Evolutionary conservation across 2,888 invertebrate genomes (phyloP), one percentile per base, ranked within the genome.

Genomic region (Brachypalpus laphriformis): DNA sequence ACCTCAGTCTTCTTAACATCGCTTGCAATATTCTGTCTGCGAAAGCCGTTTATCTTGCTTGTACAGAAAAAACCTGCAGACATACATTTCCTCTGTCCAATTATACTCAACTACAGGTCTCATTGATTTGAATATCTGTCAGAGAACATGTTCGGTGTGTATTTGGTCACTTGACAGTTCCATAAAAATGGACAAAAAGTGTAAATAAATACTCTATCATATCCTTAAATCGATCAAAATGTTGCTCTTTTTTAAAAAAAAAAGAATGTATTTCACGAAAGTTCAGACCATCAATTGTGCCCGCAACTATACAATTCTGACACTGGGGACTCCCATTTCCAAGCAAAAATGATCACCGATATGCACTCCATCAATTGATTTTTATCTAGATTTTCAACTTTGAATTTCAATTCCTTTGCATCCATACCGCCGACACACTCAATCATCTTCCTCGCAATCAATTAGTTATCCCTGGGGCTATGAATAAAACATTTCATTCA

Each of bases 391-490:
- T 54, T 63, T 31, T 65, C 42, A 45, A 45, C 40, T 65, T 72
- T 72, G 45, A 77, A 72, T 72, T 72, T 68, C 20, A 77, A 77
- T 77, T 72, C 28, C 66, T 49, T 72, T 25, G 54, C 47, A 66
- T 18, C 16, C 37, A 34, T 31, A 57, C 63, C 56, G 70, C 70
- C 70, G 45, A 68, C 59, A 70, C 71, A 82, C 66, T 77, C 82
- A 82, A 82, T 77, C 82, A 82, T 82, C 71, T 66, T 72, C 72
- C 16, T 77, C 59, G 54, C 82, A 77, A 77, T 82, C 77, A 82
- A 82, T 72, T 70, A 71, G 59, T 61, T 68, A 77, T 68, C 71
- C 82, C 82, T 31, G 45, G 34, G 77, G 82, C 77, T 47, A 77
- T 77, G 47, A 72, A 82, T 68, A 77, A 72, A 77, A 66, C 65